Base-by-base conservation (phyloP, 2,888 invertebrate species). In the Tiliacea aurago region DNA sequence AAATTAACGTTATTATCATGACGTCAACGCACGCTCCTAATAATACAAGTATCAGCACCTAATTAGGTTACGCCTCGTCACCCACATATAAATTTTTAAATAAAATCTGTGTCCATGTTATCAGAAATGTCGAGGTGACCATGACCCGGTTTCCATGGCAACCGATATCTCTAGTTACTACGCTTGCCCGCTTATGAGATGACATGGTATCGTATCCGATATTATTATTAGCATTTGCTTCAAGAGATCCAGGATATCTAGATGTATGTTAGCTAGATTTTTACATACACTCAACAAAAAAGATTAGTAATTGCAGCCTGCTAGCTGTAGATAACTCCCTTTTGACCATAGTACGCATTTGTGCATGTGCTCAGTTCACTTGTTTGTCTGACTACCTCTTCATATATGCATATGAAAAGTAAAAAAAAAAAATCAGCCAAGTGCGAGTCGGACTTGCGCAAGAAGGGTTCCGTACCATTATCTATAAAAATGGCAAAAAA, bases 111-210 rank as follows among this genome's bases (percentile, higher is more conserved):
- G 37, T 49, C 20, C 66, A 45, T 45, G 55, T 62, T 77, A 65
- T 83, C 79, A 74, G 56, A 86, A 85, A 88, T 83, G 84, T 78
- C 88, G 72, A 28, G 33, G 75, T 68, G 80, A 59, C 90, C 88
- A 82, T 87, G 89, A 90, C 85, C 88, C 83, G 47, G 88, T 90
- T 79, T 66, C 85, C 81, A 88, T 90, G 85, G 84, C 84, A 76
- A 90, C 89, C 51, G 55, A 66, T 33, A 66, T 79, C 63, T 75
- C 77, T 66, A 47, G 61, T 70, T 62, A 58, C 73, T 55, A 59
- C 68, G 66, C 80, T 70, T 63, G 67, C 49, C 43, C 23, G 65
- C 68, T 63, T 70, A 72, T 56, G 55, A 55, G 73, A 61, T 62
- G 70, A 64, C 28, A 70, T 28, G 55, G 33, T 67, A 72, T 59